phyloP scores from a whole-genome alignment of 2,888 invertebrate genomes.

The Tridacna crocea region DNA sequence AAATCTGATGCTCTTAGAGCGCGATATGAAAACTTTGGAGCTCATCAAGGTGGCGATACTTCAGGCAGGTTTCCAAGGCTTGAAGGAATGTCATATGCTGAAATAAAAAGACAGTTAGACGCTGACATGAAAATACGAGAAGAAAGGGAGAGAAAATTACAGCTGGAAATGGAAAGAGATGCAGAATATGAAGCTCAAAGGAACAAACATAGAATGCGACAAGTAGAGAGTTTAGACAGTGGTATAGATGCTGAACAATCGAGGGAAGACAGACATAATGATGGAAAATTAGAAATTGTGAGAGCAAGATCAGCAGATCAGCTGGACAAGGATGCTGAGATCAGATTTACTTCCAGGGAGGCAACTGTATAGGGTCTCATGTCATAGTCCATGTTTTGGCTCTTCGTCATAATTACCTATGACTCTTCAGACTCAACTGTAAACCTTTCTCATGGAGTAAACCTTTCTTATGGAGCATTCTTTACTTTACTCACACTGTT shows the following conservation, averaged over 20 bases:
- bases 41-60: constrained; percentile 34
- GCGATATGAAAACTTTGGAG: constrained; percentile 50
- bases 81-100: constrained; percentile 41
- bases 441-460: too few species aligned
- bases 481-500: too few species aligned
- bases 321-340: constrained; percentile 37
- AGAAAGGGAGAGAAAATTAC: constrained; percentile 46
- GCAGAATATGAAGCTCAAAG: constrained; percentile 43
- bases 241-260: constrained; percentile 55
- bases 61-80: constrained; percentile 41
- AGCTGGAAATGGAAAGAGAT: constrained; percentile 41
- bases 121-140: constrained; percentile 52
- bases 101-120: constrained; percentile 54
- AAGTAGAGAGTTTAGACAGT: constrained; percentile 57
- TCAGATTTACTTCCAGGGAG: constrained; percentile 43
- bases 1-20: constrained; percentile 54
- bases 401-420: too few species aligned
- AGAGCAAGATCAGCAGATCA: constrained; percentile 54
- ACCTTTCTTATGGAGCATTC: too few species aligned
- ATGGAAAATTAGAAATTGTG: constrained; percentile 50
- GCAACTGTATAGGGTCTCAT: constrained; percentile 37
- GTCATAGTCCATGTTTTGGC: too few species aligned
- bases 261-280: constrained; percentile 44
- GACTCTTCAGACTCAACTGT: too few species aligned
- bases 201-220: constrained; percentile 48